Conservation (phyloP, 92 coral and sea anemone species). For the Paragorgia papillata region DNA sequence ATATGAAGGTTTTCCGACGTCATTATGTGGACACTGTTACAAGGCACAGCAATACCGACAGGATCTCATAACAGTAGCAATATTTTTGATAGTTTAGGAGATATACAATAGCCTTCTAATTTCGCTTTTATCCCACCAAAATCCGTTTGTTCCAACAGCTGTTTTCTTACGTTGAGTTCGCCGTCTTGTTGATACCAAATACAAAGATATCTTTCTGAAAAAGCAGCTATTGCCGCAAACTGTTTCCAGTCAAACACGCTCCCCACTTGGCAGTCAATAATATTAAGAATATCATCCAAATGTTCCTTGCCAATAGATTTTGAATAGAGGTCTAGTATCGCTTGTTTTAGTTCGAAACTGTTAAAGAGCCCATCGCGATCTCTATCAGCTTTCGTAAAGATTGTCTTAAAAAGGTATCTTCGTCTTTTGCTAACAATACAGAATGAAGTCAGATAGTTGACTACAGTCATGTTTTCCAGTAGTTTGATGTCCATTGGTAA, state of each 20-base stretch:
- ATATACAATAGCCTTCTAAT: constrained; percentile 80
- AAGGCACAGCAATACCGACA: too few species aligned
- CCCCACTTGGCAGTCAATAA: constrained; percentile 65
- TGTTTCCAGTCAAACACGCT: constrained; percentile 65
- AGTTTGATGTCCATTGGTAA: constrained; percentile 92
- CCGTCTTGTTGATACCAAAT: constrained; percentile 66
- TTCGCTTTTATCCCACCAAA: constrained; percentile 89
- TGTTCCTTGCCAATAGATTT: constrained; percentile 74
- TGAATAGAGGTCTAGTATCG: constrained; percentile 81
- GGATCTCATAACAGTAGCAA: constrained; percentile 58
- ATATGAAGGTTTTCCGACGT: too few species aligned
- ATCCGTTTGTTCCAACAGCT: constrained; percentile 91
- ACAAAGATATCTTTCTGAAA: constrained; percentile 87
- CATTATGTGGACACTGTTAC: too few species aligned
- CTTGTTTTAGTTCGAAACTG: constrained; percentile 75
- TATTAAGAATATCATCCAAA: constrained; percentile 69
- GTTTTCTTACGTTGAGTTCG: constrained; percentile 49
- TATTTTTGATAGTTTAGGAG: constrained; percentile 59
- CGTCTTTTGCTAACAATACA: constrained; percentile 84
- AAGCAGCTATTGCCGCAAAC: constrained; percentile 82
- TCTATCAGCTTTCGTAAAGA: constrained; percentile 86
- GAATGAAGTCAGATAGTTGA: constrained; percentile 77
- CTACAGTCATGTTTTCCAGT: constrained; percentile 75
- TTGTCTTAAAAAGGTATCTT: constrained; percentile 75
- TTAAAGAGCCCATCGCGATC: constrained; percentile 83